Evolutionary conservation across 2,113 vertebrate genomes (phyloP).

Genomic region (Ictalurus punctatus): DNA sequence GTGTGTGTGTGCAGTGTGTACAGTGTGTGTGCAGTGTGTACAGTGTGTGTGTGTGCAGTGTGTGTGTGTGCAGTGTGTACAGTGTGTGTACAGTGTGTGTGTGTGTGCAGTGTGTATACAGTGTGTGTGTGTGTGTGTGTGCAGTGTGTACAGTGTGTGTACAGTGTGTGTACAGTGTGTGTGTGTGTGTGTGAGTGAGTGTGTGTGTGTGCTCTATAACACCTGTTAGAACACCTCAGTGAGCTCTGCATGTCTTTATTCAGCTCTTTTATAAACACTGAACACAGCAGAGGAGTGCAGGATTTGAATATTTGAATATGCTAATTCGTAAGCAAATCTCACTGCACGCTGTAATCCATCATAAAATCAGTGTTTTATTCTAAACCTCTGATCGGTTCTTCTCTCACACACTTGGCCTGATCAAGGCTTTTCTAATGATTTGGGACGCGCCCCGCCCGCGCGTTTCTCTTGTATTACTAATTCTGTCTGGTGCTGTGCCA

Average conservation of each 20-base stretch:
- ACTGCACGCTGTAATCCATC: background rate
- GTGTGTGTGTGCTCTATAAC: background rate
- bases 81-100: no score
- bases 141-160: no score
- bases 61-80: conserved; percentile 42
- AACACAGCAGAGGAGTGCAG: background rate
- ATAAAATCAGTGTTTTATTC: no score
- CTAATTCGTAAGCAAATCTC: background rate
- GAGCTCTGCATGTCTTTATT: background rate
- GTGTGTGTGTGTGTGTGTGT: no score
- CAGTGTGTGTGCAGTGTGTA: conserved; percentile 46
- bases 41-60: conserved; percentile 42
- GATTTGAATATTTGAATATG: background rate
- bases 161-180: background rate
- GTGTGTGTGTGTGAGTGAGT: background rate
- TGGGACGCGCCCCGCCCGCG: background rate
- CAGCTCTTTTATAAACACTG: background rate
- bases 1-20: conserved; percentile 36
- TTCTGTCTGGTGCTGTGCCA: conserved; percentile 10
- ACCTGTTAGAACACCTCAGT: background rate
- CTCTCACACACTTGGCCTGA: background rate
- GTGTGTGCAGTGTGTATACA: no score
- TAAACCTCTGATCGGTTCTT: background rate
- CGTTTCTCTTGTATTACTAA: conserved; percentile 8
- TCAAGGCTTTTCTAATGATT: background rate